A percentile compares a stretch with the other conserved stretches of the same genome.
These are phyloP conservation scores for Labeo calbasu DNA, from an alignment of 2,797 vertebrate genomes.

Conservation along the genomic window DNA sequence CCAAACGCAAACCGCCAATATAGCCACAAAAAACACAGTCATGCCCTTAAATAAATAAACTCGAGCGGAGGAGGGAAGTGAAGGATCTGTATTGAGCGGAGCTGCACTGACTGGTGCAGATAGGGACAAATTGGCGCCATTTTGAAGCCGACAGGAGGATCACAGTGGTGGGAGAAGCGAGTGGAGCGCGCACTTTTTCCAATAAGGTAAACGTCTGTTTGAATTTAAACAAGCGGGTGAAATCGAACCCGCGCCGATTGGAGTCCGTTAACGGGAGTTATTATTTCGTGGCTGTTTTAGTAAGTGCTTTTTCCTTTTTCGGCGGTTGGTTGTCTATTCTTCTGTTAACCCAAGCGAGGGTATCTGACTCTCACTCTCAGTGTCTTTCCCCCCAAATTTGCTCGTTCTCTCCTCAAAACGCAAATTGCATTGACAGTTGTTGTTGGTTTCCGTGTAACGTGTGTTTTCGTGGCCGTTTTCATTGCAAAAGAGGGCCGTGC, in stretches of 20 bases:
- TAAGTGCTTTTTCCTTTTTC: background rate
- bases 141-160: conserved; percentile 84
- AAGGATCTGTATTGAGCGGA: conserved; percentile 56
- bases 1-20: background rate
- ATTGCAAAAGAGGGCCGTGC: conserved; percentile 17
- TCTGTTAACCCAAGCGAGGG: conserved; percentile 30
- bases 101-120: conserved; percentile 77
- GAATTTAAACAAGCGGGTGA: background rate
- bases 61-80: conserved; percentile 8
- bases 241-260: background rate
- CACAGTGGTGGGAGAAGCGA: conserved; percentile 70
- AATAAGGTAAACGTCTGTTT: conserved; percentile 54
- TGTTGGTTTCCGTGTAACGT: background rate
- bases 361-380: background rate
- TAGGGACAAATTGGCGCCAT: conserved; percentile 86
- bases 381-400: conserved; percentile 4
- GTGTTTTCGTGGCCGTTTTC: background rate
- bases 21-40: background rate
- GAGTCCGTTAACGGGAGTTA: background rate
- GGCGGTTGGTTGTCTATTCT: conserved; percentile 36
- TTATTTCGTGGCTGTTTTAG: background rate
- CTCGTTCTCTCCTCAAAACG: background rate
- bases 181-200: conserved; percentile 70
- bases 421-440: background rate
- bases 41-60: conserved; percentile 11